Percentiles rank a stretch among this genome's conserved stretches.
These are phyloP conservation scores for Onchidella celtica DNA, from an alignment of 2,888 invertebrate genomes.

Conservation along the genomic window DNA sequence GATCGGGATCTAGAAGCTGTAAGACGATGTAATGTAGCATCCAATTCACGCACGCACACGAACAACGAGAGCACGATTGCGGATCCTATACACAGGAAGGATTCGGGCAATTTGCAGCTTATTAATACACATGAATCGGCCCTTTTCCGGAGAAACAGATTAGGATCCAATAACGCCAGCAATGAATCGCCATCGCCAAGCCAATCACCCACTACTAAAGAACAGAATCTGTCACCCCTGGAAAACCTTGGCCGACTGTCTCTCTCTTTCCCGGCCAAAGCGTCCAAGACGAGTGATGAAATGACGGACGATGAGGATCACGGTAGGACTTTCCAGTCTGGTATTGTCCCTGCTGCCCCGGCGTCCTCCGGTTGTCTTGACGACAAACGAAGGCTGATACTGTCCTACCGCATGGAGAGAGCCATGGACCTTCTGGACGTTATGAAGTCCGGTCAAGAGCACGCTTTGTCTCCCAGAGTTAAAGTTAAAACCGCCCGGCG, in stretches of 20 bases:
- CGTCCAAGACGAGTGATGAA: background rate
- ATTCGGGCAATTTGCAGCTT: no score
- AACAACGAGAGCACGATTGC: no score
- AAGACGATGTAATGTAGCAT: background rate
- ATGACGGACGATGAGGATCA: background rate
- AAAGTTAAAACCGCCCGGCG: constrained; percentile 4
- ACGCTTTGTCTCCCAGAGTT: constrained; percentile 64
- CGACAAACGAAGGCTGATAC: constrained; percentile 63
- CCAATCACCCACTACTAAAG: no score
- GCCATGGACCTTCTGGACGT: constrained; percentile 77
- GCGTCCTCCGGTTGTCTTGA: constrained; percentile 36
- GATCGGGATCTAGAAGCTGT: background rate
- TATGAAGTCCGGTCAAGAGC: constrained; percentile 59
- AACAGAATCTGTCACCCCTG: background rate
- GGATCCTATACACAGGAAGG: no score
- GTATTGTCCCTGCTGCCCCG: background rate
- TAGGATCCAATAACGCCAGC: no score
- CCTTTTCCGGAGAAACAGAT: no score
- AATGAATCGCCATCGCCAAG: no score
- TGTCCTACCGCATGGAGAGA: constrained; percentile 72
- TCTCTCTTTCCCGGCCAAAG: background rate
- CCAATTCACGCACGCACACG: no score
- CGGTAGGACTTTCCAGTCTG: background rate
- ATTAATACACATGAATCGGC: no score
- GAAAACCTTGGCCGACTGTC: constrained; percentile 8